Evolutionary conservation across 2,113 vertebrate genomes (phyloP), one percentile per base, ranked within the genome.

Genomic region (Ptilorrhoa leucosticta): DNA sequence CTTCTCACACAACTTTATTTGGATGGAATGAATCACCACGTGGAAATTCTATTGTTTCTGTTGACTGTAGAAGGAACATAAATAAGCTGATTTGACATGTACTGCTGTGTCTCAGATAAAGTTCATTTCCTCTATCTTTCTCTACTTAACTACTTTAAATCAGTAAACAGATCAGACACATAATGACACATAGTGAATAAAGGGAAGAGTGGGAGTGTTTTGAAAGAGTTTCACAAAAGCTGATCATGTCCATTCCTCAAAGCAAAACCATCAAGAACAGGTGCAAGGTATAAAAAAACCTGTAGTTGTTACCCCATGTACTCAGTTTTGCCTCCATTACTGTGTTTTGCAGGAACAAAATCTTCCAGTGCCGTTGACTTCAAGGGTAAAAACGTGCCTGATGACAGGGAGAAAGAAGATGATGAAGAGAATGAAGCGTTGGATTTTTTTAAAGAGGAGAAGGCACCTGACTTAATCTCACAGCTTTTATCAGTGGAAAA

Each of bases 391-490:
- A 98, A 97, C 4, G 12, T 84, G 45, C 95, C 97, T 42, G 95
- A 94, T 71, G 83, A 97, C 20, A 94, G 95, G 56, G 91, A 96
- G 35, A 83, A 90, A 14, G 96, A 89, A 20, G 94, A 96, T 17
- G 94, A 96, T 17, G 92, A 97, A 24, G 97, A 96, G 58, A 95
- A 91, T n/a, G 98, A 97, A 23, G 65, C 50, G 5, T 53, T 98
- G 5, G 98, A 98, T 98, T 99, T 99, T 94, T 99, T 99, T 81
- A 94, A 93, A 92, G 98, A 98, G 56, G 98, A 98, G 31, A 96
- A 64, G 31, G 48, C 45, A 24, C 58, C 82, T 45, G 89, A 90
- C 44, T 78, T 96, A 50, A 81, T 80, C 22, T 95, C 89, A 20
- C 92, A 89, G 1, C 79, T 93, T 66, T 93, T 64, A 11, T 33